Conservation (phyloP, 1,140 invertebrate species). For the Pinna nobilis region DNA sequence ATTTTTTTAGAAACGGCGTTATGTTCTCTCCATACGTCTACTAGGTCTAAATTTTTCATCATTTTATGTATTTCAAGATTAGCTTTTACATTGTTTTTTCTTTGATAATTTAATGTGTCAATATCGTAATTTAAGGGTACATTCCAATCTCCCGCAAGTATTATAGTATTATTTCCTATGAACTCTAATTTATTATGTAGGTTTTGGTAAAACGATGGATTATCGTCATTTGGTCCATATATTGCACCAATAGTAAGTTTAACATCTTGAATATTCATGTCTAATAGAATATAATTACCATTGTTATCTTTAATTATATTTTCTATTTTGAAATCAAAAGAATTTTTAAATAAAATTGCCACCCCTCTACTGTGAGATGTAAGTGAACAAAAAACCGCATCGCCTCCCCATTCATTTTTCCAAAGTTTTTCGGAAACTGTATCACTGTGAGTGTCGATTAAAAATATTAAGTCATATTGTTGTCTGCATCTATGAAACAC, state of each 20-base stretch:
- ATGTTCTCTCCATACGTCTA: constrained; percentile 18
- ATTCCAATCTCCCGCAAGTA: constrained; percentile 16
- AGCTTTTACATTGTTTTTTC: constrained; percentile 10
- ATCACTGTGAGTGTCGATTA: not conserved
- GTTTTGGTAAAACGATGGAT: not conserved
- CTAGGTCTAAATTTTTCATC: not conserved
- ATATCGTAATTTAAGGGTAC: not conserved
- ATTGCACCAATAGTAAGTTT: not conserved
- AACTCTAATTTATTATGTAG: not conserved
- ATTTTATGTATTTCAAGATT: not conserved
- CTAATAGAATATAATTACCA: constrained; percentile 6
- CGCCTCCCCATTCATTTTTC: not conserved
- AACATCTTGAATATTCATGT: not conserved
- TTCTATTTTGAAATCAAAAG: not conserved
- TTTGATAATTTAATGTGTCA: not conserved
- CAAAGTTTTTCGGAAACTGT: not conserved
- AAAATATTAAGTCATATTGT: not conserved
- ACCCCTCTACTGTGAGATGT: not conserved
- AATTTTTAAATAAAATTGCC: constrained; percentile 1
- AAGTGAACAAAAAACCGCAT: not conserved
- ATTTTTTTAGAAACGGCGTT: not conserved
- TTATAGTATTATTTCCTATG: not conserved
- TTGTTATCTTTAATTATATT: not conserved
- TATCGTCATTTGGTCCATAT: constrained; percentile 20
- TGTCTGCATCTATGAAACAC: not conserved